Evolutionary conservation across 2,797 vertebrate species (phyloP), one percentile per base, ranked within the genome.

Genomic region (Cuniculus paca): DNA sequence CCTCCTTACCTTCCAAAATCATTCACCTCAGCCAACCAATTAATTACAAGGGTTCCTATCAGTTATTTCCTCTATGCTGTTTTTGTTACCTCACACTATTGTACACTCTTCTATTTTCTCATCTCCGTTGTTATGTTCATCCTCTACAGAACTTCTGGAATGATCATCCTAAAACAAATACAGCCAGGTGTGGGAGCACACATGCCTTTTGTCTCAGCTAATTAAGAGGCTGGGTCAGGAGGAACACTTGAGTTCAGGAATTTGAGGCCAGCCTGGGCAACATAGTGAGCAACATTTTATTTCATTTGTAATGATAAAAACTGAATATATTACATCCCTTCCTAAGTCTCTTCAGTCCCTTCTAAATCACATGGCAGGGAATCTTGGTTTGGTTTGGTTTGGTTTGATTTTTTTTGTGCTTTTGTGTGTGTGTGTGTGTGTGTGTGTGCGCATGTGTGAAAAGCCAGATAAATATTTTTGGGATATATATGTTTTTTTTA

Each of bases 391-490:
- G n/a, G n/a, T n/a, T 12, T 52, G 52, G 14, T 52, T 54, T 54
- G 52, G 52, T 54, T 54, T 17, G 8, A 17, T 54, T 54, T 54
- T 52, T 52, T 52, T n/a, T n/a, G n/a, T 52, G 50, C 50, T n/a
- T n/a, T n/a, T 14, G 50, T 52, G 50, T 52, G 13, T 52, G 13
- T 52, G 50, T 50, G 50, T 50, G 50, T 50, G 50, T 50, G 50
- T 50, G 50, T 50, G 50, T 50, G 50, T 8, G 50, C 13, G 50
- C n/a, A n/a, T n/a, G n/a, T n/a, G 45, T 56, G 34, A 90, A 82
- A 45, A 58, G 61, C 52, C 77, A 96, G 34, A 65, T 92, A 91
- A 68, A 60, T 88, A 93, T n/a, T 31, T 93, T 91, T n/a, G 56
- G 17, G 28, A 56, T 45, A 91, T 16, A 42, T 78, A n/a, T 77